These are phyloP conservation scores for Panthera leo DNA, from an alignment of 2,113 vertebrate genomes.

Conservation along the genomic window DNA sequence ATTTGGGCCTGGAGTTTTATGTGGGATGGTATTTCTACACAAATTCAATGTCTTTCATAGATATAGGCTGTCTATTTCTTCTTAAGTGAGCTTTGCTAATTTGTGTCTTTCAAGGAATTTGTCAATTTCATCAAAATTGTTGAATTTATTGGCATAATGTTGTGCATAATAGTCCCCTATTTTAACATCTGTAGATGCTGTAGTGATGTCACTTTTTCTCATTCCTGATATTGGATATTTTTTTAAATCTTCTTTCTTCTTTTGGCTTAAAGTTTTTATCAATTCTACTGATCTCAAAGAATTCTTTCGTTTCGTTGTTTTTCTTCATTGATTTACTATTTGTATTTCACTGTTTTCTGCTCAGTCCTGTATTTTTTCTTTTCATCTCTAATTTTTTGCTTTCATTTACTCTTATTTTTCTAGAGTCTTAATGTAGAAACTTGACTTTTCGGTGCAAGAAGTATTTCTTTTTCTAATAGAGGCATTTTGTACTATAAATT, in stretches of 20 bases:
- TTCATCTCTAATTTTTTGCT: background rate
- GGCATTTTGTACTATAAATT: background rate
- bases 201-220: no score
- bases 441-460: background rate
- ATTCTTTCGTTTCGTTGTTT: background rate
- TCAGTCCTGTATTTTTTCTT: background rate
- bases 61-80: background rate
- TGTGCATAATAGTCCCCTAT: no score
- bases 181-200: no score
- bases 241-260: background rate
- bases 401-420: background rate
- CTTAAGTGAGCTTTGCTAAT: background rate
- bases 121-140: background rate
- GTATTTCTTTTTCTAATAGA: background rate
- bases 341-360: background rate
- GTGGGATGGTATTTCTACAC: background rate
- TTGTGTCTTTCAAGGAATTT: background rate
- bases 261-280: background rate
- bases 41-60: background rate
- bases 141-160: no score
- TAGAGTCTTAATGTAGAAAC: background rate
- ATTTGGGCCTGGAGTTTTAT: background rate
- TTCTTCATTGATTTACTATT: background rate
- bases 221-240: background rate
- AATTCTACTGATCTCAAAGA: background rate